Evolutionary conservation across 2,113 vertebrate genomes (phyloP), one percentile per base, ranked within the genome.

Genomic region (Leptobrachium leishanense): DNA sequence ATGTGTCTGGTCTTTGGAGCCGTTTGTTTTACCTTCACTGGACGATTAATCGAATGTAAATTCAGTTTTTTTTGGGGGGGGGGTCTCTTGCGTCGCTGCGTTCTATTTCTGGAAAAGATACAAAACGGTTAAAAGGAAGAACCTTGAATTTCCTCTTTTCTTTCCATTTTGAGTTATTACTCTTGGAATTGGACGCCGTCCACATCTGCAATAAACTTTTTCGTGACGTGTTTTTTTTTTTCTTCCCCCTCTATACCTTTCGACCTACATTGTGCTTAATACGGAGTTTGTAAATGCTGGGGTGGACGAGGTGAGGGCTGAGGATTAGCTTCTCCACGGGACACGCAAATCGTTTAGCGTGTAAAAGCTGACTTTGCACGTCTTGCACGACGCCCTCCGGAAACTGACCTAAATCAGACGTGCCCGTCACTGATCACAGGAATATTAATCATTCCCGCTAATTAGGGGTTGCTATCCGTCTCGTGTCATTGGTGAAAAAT

Each of bases 401-500:
- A 67, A 40, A 43, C 55, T 77, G 75, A 77, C 75, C 75, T 70
- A 77, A 70, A 77, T 77, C 75, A 77, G 68, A 70, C 41, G 75
- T 76, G 75, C 68, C 75, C 68, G 68, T 77, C 75, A 70, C 75
- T 77, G 70, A 77, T 77, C 67, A 31, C 75, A 41, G 67, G 67
- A 63, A 70, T 77, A 77, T 77, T 77, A 77, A 77, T 77, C 75
- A 69, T 63, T 70, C 67, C 13, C 13, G 75, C 75, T 77, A 77
- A 77, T 77, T 77, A 77, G 67, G 43, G 46, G 75, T 63, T 77
- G 63, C 75, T 77, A 62, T 77, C 70, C 75, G 70, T 70, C 70
- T 44, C 67, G 62, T 70, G 75, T 77, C 67, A 66, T 77, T 77
- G 67, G 54, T 77, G 67, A 77, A 77, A 77, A 77, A 77, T 77